phyloP scores from a whole-genome alignment of 2,888 invertebrate genomes.

The Geophilus truncorum region DNA sequence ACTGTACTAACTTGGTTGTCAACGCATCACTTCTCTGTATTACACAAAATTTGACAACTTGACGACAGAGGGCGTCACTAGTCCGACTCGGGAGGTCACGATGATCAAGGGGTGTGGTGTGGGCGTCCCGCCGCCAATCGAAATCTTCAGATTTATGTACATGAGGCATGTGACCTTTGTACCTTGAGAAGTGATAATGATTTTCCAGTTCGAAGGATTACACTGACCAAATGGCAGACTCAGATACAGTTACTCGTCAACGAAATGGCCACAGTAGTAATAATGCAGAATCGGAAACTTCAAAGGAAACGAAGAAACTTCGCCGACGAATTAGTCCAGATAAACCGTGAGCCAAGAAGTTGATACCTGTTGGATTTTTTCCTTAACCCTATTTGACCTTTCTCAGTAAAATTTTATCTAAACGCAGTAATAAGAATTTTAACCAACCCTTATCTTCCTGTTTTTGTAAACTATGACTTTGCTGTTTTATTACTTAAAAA shows the following conservation, averaged over 20 bases:
- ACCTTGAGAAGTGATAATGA: neutral
- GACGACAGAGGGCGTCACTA: neutral
- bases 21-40: too few relatives aligned
- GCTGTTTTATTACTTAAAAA: neutral
- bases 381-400: neutral
- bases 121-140: neutral
- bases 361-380: neutral
- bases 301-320: neutral
- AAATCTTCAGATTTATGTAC: neutral
- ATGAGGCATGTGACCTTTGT: neutral
- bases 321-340: neutral
- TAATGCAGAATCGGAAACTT: neutral
- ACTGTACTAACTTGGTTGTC: too few relatives aligned
- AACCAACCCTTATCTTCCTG: neutral
- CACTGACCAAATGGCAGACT: neutral
- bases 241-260: neutral
- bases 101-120: too few relatives aligned
- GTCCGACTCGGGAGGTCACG: too few relatives aligned
- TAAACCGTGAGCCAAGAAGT: neutral
- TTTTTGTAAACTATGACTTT: neutral
- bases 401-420: neutral
- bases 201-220: neutral
- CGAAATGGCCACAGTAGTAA: neutral
- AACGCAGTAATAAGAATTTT: too few relatives aligned
- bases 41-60: too few relatives aligned